Evolutionary conservation across 2,113 vertebrate species (phyloP), one percentile per base, ranked within the genome.

Genomic region (Myotis lucifugus): DNA sequence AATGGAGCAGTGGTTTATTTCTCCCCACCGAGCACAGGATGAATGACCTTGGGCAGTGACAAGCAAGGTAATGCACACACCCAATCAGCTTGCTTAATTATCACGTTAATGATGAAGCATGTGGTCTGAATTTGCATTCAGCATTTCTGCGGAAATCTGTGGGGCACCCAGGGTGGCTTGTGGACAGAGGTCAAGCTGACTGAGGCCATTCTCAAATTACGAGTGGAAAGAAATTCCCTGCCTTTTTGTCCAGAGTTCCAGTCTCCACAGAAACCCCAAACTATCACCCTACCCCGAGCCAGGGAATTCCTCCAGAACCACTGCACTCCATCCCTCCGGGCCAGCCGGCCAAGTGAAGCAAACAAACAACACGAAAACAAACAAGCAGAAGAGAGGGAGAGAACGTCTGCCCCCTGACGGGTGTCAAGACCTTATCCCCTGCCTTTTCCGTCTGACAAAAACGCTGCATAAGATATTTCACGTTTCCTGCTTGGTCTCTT

Each of bases 1-100:
- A 54, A 78, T 40, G 78, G 61, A 86, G 46, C 42, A 34, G 7
- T 5, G 40, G 11, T 40, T 23, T 6, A 59, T 19, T 8, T 15
- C 25, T 73, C 56, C 32, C 23, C 27, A 54, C 81, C 9, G 12
- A 54, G 23, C 64, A 18, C n/a, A 32, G 50, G 29, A 13, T 23
- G 25, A 50, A 86, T 95, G 95, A 96, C 91, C 89, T 89, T 94
- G 86, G 15, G 56, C 78, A 77, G 76, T 76, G 91, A 81, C 82
- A 96, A 76, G 77, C 52, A 56, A 70, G 27, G 21, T 14, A 70
- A 14, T 9, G 34, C 61, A 19, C 79, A n/a, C 46, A 18, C 59
- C 61, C 64, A n/a, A 34, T 73, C 85, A 74, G 78, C 50, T 56
- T 66, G 67, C 64, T 37, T 93, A 86, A 95, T 77, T 85, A 81